Conservation (phyloP, 2,888 invertebrate genomes). For the Caenorhabditis becei region DNA sequence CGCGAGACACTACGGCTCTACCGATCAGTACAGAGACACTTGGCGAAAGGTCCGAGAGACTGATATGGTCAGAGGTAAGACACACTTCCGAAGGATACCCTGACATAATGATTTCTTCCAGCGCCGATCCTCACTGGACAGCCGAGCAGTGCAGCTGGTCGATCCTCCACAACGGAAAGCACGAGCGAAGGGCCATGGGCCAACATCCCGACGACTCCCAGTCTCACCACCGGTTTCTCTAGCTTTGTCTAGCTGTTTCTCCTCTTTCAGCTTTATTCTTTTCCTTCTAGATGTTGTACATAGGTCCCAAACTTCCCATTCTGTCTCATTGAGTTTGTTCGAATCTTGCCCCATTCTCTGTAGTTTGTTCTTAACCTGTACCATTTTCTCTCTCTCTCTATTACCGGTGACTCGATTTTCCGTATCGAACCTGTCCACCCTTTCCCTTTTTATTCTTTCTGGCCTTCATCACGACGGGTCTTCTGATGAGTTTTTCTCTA, state of each 20-base stretch:
- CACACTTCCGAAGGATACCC: background rate
- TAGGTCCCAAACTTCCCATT: constrained; percentile 30
- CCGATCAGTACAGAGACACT: constrained; percentile 69
- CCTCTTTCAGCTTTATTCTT: constrained; percentile 11
- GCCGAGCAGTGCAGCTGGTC: constrained; percentile 51
- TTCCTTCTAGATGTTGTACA: constrained; percentile 40
- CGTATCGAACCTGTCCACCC: constrained; percentile 27
- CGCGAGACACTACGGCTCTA: constrained; percentile 68
- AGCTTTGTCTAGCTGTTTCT: constrained; percentile 52
- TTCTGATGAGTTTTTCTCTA: constrained; percentile 33
- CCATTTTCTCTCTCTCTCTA: constrained; percentile 26
- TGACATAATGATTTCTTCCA: constrained; percentile 7
- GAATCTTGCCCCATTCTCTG: constrained; percentile 37
- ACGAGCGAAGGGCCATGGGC: constrained; percentile 56
- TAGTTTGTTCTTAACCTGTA: constrained; percentile 17
- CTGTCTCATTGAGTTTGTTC: constrained; percentile 34
- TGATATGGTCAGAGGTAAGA: constrained; percentile 56
- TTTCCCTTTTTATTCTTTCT: constrained; percentile 20
- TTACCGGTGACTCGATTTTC: constrained; percentile 49
- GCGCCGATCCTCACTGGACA: constrained; percentile 47
- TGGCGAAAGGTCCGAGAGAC: constrained; percentile 71
- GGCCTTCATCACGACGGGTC: constrained; percentile 46
- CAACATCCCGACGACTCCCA: constrained; percentile 33
- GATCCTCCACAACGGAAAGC: constrained; percentile 54
- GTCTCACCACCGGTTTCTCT: constrained; percentile 53